Percentiles rank a stretch among this genome's conserved stretches.
These are phyloP conservation scores for Eulemur rubriventer DNA, from an alignment of 2,797 vertebrate species.

Conservation along the genomic window DNA sequence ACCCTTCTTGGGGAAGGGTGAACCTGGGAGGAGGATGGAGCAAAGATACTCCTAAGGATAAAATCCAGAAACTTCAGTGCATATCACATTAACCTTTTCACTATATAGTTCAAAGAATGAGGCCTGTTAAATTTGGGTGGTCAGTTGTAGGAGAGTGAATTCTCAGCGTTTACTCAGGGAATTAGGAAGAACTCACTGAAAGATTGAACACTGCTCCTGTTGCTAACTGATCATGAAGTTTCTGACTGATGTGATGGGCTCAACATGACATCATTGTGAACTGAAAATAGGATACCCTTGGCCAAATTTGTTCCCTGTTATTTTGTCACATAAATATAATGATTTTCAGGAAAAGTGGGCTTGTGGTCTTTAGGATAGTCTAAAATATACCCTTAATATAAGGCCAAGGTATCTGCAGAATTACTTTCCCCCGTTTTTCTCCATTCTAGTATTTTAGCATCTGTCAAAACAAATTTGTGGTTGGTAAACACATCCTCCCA, in stretches of 20 bases:
- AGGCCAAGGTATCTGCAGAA: constrained; percentile 14
- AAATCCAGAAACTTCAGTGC: not conserved
- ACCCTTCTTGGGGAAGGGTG: not conserved
- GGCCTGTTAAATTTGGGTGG: not conserved
- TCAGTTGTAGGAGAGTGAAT: not conserved
- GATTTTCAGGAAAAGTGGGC: not conserved
- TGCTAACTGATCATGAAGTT: not conserved
- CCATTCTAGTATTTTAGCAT: constrained; percentile 51
- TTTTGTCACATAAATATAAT: constrained; percentile 29
- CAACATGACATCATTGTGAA: constrained; percentile 3
- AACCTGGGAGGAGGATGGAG: not conserved
- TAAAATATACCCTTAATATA: constrained; percentile 51
- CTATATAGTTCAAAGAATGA: not conserved
- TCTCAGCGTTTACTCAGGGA: not conserved
- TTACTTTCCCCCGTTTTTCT: not conserved
- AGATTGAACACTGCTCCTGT: not conserved
- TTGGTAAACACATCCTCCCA: constrained; percentile 40
- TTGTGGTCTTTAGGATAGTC: constrained; percentile 30
- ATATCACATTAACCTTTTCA: not conserved
- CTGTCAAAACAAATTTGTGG: constrained; percentile 52
- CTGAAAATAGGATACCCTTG: constrained; percentile 36
- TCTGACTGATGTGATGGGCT: not conserved
- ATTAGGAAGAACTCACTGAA: not conserved
- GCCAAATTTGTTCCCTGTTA: constrained; percentile 30
- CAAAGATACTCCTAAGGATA: not conserved